These are phyloP conservation scores for Achatina immaculata DNA, from an alignment of 1,140 invertebrate species.

Conservation along the genomic window DNA sequence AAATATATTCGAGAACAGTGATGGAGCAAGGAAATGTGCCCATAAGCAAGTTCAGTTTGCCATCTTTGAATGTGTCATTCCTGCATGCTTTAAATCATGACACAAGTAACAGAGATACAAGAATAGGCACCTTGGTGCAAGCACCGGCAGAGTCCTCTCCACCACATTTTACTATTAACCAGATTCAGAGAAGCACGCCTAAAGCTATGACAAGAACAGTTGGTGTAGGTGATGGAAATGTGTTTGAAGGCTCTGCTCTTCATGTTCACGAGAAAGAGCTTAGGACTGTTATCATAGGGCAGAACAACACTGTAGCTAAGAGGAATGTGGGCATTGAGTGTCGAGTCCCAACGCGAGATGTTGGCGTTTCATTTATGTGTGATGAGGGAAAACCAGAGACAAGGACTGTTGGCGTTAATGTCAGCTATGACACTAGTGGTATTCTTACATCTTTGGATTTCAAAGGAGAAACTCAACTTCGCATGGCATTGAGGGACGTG, in stretches of 20 bases:
- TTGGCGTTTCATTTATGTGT: constrained; percentile 63
- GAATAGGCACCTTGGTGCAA: background rate
- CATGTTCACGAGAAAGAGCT: constrained; percentile 70
- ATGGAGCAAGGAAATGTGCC: background rate
- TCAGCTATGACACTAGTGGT: constrained; percentile 57
- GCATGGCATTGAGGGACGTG: constrained; percentile 57
- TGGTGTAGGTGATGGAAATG: constrained; percentile 68
- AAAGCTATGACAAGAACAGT: constrained; percentile 64
- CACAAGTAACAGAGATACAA: background rate
- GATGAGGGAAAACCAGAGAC: constrained; percentile 64
- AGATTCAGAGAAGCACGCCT: constrained; percentile 42
- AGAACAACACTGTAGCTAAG: constrained; percentile 52
- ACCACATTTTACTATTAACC: constrained; percentile 44
- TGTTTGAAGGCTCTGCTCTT: constrained; percentile 61
- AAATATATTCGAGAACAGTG: constrained; percentile 35
- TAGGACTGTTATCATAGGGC: constrained; percentile 67
- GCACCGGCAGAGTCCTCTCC: background rate
- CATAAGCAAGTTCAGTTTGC: background rate
- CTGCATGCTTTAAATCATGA: background rate
- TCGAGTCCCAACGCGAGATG: constrained; percentile 76
- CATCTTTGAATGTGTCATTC: constrained; percentile 32
- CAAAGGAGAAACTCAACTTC: constrained; percentile 64
- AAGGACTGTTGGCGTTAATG: constrained; percentile 64
- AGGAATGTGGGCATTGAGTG: constrained; percentile 80
- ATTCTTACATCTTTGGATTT: constrained; percentile 58